Percentiles rank a stretch among this genome's conserved stretches.
Conservation (phyloP, 2,888 invertebrate species). For the Eupithecia abbreviata region DNA sequence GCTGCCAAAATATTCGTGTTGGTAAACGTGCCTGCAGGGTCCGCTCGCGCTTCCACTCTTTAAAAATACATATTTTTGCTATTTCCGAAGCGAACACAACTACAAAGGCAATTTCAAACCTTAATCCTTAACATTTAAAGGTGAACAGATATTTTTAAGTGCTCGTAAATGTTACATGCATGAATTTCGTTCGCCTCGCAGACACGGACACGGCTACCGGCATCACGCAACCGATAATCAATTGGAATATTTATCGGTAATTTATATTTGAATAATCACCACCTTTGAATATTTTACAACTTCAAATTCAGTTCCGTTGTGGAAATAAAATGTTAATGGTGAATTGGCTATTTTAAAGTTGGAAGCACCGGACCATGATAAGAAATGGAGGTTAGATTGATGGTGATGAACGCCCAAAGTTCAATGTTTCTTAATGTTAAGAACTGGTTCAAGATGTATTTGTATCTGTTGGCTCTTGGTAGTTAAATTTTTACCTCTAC, state of each 20-base stretch:
- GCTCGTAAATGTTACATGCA: slow-evolving; percentile 33
- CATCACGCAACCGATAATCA: slow-evolving; percentile 64
- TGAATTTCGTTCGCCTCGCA: slow-evolving; percentile 53
- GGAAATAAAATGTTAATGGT: slow-evolving; percentile 25
- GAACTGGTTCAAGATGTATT: slow-evolving; percentile 30
- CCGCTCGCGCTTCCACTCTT: slow-evolving; percentile 49
- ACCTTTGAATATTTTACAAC: slow-evolving; percentile 35
- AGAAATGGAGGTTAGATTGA: slow-evolving; percentile 4
- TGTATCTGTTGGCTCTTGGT: not conserved
- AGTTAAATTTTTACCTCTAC: not conserved
- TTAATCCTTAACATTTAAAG: slow-evolving; percentile 26
- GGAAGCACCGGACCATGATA: not conserved
- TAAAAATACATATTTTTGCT: slow-evolving; percentile 36
- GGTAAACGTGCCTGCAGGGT: slow-evolving; percentile 56
- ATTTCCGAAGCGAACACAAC: slow-evolving; percentile 37
- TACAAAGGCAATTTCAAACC: slow-evolving; percentile 31
- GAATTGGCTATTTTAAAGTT: not conserved
- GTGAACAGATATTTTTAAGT: slow-evolving; percentile 17
- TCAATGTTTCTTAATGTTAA: slow-evolving; percentile 30
- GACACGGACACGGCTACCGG: slow-evolving; percentile 71
- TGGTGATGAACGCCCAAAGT: slow-evolving; percentile 19
- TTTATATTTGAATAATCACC: slow-evolving; percentile 44
- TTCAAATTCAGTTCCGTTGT: slow-evolving; percentile 41
- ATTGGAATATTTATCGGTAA: slow-evolving; percentile 52
- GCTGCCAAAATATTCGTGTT: slow-evolving; percentile 54